Evolutionary conservation across 1,140 invertebrate species (phyloP), one percentile per base, ranked within the genome.

Genomic region (Drosophila oshimai): DNA sequence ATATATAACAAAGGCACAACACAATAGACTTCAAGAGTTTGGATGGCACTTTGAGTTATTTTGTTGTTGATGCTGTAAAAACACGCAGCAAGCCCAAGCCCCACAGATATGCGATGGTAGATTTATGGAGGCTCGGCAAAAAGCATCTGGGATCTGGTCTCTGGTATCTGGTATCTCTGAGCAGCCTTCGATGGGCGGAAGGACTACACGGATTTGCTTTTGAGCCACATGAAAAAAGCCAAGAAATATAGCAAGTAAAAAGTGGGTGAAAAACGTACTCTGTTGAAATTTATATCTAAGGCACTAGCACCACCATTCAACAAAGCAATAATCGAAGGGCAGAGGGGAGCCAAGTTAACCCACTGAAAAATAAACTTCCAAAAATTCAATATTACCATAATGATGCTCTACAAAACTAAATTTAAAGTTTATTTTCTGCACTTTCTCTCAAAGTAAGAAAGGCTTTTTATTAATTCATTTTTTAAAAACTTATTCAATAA

Each of bases 11-110:
- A 78, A 74, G 72, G 76, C 70, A 70, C 50, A 61, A 55, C 58
- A 83, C 78, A 84, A 84, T 84, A 84, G 80, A 84, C 80, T 86
- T 87, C 76, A 80, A 86, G 81, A 84, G 80, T 74, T 84, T 72
- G 71, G 80, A 84, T 84, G 81, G 87, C 80, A 84, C 80, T 83
- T 83, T 83, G 74, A 83, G 79, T 83, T 83, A 83, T 83, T 83
- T 78, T 86, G 80, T 83, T 86, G 80, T 87, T 79, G 79, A 84
- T 86, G 80, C 72, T 80, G 80, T 64, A 67, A 75, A 79, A 79
- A 67, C 71, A 75, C 55, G 60, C 62, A 54, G 60, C 62, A 54
- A 36, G 47, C n/a, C n/a, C 47, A 31, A 55, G 55, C 29, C 61
- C 61, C 37, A 64, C 57, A 81, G 77, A 81, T 81, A 81, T 81